These are phyloP conservation scores for Zhengitettix transpicula DNA, from an alignment of 2,888 invertebrate genomes.

Conservation along the genomic window DNA sequence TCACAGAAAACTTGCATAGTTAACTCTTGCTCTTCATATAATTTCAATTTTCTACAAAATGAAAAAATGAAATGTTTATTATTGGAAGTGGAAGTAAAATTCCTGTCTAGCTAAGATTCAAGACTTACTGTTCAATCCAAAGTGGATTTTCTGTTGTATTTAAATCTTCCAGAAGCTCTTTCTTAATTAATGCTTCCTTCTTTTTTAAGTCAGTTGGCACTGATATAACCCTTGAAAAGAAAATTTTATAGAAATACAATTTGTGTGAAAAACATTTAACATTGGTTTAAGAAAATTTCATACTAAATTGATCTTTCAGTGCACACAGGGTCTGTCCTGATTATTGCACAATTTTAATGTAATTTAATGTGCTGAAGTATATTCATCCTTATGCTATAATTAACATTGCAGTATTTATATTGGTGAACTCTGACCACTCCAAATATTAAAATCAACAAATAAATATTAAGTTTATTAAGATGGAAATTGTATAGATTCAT, in stretches of 20 bases:
- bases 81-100: not conserved
- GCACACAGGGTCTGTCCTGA: not conserved
- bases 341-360: too few species aligned
- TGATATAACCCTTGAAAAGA: constrained; percentile 47
- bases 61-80: not conserved
- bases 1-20: constrained; percentile 86
- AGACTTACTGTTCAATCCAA: constrained; percentile 73
- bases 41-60: constrained; percentile 48
- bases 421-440: too few species aligned
- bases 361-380: too few species aligned
- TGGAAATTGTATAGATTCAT: too few species aligned
- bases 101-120: not conserved
- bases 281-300: not conserved
- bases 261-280: not conserved
- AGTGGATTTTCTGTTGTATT: constrained; percentile 84
- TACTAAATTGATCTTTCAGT: not conserved
- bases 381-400: too few species aligned
- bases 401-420: too few species aligned
- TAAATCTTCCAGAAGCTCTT: constrained; percentile 67
- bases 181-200: constrained; percentile 67
- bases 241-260: not conserved
- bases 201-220: constrained; percentile 66
- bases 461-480: too few species aligned
- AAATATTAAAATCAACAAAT: too few species aligned
- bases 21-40: constrained; percentile 82